Conservation (phyloP, 2,888 invertebrate species). For the Ochlodes sylvanus region DNA sequence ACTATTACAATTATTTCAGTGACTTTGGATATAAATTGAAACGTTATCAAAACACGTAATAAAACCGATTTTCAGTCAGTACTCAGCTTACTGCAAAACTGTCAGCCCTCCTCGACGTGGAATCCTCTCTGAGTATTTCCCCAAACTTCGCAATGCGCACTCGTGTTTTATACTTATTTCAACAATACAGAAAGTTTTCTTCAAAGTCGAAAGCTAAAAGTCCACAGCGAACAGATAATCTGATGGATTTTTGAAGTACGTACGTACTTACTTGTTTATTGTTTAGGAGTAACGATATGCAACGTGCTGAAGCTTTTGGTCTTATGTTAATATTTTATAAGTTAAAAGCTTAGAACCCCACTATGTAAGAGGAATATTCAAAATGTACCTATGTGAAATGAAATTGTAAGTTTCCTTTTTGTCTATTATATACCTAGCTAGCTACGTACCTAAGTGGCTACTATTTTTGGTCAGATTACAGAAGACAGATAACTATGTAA, state of each 20-base stretch:
- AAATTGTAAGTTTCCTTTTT: too few species aligned
- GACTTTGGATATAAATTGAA: slow-evolving; percentile 3
- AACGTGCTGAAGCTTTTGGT: not conserved
- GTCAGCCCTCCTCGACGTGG: slow-evolving; percentile 55
- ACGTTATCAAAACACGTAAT: slow-evolving; percentile 50
- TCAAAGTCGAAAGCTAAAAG: slow-evolving; percentile 27
- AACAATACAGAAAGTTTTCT: slow-evolving; percentile 34
- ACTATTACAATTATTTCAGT: not conserved
- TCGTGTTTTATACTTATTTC: slow-evolving; percentile 44
- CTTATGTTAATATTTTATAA: too few species aligned
- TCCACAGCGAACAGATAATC: slow-evolving; percentile 22
- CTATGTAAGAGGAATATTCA: too few species aligned
- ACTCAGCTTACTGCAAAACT: slow-evolving; percentile 59
- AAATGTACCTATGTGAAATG: too few species aligned
- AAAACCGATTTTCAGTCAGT: slow-evolving; percentile 47
- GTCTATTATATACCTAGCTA: too few species aligned
- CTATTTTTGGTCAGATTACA: too few species aligned
- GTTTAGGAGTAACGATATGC: not conserved
- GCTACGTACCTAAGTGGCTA: too few species aligned
- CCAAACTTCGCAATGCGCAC: slow-evolving; percentile 53
- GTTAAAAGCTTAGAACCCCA: too few species aligned
- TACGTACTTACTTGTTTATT: slow-evolving; percentile 8
- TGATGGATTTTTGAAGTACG: slow-evolving; percentile 24
- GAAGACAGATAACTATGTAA: too few species aligned
- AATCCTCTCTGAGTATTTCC: slow-evolving; percentile 55